Base-by-base conservation (phyloP, 2,113 vertebrate species). In the Aspiorhynchus laticeps region DNA sequence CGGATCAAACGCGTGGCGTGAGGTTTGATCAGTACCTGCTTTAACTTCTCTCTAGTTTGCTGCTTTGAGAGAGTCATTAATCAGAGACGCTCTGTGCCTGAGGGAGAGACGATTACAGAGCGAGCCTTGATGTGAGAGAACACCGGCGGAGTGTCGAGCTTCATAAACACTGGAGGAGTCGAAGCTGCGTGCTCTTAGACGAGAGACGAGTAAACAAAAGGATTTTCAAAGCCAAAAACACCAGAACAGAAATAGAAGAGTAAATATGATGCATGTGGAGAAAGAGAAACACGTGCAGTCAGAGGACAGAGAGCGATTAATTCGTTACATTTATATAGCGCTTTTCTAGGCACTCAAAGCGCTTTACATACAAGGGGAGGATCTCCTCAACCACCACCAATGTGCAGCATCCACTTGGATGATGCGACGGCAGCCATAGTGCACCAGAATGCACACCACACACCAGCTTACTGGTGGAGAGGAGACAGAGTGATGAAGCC, bases 11-110 rank as follows among this genome's bases (percentile, higher is more conserved):
- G 15, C 11, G 24, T 26, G 74, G 7, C n/a, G 6, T 51, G 41
- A 77, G 74, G 74, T 77, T 77, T 48, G 74, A 77, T 77, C n/a
- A 46, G 43, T 14, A 77, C 43, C 43, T 48, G 43, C 24, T 17
- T 7, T n/a, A 77, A 19, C 75, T 77, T 77, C 41, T 7, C 4
- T n/a, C 10, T n/a, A n/a, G 38, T 24, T 38, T 74, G 36, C 21
- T 24, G 71, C 17, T 74, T 43, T 12, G 38, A 43, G 33, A 38
- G 73, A 75, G 9, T 76, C 43, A 26, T 41, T 76, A 76, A 76
- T 76, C 74, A 48, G 74, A 76, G 41, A 76, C 24, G 5, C 4
- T 41, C 36, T 48, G 31, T 26, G 74, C 74, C 74, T 76, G n/a
- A 76, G 74, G 36, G 41, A 48, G 41, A 26, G 74, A 75, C 31